Evolutionary conservation across 1,140 invertebrate genomes (phyloP).

Genomic region (Brachionus angularis): DNA sequence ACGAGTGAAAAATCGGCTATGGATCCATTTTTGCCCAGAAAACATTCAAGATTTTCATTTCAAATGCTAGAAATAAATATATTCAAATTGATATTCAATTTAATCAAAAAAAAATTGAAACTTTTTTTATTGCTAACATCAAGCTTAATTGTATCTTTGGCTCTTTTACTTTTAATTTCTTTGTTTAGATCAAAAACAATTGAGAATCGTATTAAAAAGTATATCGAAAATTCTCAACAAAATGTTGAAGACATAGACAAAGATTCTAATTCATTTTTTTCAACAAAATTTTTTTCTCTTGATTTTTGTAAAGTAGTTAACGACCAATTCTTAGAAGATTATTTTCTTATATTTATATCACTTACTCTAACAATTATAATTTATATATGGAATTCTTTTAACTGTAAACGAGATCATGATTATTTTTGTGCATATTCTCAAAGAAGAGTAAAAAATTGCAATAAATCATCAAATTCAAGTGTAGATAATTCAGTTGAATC

Average conservation of each 20-base stretch:
- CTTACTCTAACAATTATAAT: slow-evolving; percentile 4
- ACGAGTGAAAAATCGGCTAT: not conserved
- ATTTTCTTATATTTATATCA: slow-evolving; percentile 5
- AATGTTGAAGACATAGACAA: slow-evolving; percentile 16
- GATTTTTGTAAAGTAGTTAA: slow-evolving; percentile 24
- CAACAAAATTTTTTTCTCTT: slow-evolving; percentile 28
- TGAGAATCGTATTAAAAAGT: not conserved
- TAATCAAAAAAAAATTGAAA: slow-evolving; percentile 2
- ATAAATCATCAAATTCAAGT: not conserved
- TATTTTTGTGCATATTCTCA: slow-evolving; percentile 22
- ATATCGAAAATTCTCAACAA: not conserved
- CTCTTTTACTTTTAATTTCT: not conserved
- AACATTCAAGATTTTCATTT: slow-evolving; percentile 1
- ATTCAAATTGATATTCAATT: not conserved
- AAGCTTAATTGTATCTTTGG: not conserved
- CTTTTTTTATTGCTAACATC: not conserved
- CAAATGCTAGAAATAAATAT: slow-evolving; percentile 3
- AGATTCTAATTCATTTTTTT: not conserved
- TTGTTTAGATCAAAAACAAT: not conserved
- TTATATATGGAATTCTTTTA: slow-evolving; percentile 41
- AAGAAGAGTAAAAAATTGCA: not conserved
- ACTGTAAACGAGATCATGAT: slow-evolving; percentile 26
- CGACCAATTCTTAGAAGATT: slow-evolving; percentile 34
- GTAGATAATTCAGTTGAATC: not conserved
- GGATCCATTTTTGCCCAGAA: not conserved